Conservation (phyloP, 2,113 vertebrate genomes). For the Cinclus mexicanus region DNA sequence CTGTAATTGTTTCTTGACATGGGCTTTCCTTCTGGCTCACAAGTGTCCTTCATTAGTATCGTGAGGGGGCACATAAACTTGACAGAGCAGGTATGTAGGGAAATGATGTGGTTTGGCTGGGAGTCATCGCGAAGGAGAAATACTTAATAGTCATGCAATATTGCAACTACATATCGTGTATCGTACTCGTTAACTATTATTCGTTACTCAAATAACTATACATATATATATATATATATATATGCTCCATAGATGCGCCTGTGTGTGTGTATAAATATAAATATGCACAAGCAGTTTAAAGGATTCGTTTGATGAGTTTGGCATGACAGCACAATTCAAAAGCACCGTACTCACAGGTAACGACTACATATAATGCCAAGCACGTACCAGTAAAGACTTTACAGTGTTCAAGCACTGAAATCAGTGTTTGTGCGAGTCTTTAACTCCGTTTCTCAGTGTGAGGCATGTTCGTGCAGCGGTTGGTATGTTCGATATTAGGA, state of each 20-base stretch:
- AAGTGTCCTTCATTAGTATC: neutral
- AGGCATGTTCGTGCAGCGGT: fast-evolving
- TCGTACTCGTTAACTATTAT: neutral
- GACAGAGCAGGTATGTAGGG: neutral
- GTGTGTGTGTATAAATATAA: neutral
- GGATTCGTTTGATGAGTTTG: neutral
- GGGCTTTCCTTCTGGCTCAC: neutral
- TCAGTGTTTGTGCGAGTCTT: neutral
- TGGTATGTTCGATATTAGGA: fast-evolving
- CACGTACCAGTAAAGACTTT: neutral
- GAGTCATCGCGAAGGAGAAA: neutral
- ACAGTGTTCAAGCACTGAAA: neutral
- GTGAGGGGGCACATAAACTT: neutral
- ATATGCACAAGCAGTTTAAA: neutral
- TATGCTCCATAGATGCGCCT: neutral
- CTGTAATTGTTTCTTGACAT: conserved; percentile 25
- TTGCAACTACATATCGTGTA: neutral
- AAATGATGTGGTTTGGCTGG: conserved; percentile 28
- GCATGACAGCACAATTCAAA: neutral
- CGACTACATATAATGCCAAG: neutral
- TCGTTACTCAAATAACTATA: neutral
- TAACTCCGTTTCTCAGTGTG: fast-evolving
- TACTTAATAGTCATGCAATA: neutral
- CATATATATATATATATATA: neutral
- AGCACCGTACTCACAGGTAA: neutral